Base-by-base conservation (phyloP, 2,797 vertebrate species). In the Sebastes hubbsi region DNA sequence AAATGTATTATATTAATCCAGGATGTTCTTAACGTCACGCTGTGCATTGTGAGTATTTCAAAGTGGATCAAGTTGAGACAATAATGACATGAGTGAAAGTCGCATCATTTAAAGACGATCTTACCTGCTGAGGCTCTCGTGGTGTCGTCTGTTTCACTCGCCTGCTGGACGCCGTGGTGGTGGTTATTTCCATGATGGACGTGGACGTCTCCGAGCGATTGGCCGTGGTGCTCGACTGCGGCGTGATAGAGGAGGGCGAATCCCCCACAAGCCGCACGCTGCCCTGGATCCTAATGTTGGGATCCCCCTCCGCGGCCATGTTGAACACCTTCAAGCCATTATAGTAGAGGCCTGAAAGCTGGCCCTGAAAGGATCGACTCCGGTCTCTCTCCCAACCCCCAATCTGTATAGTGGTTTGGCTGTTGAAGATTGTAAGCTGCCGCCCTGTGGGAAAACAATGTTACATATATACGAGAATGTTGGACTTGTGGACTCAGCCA, bases 391-490 rank as follows among this genome's bases (percentile, higher is more conserved):
- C 97, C 96, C 97, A 97, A 95, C 98, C 98, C 87, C 99, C 99
- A 93, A 99, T 99, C 96, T 98, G 98, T 95, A 99, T 99, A 88
- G 97, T 99, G 89, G 97, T 98, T 97, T 99, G 98, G 94, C 98
- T 99, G 97, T 99, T 99, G 97, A 99, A 99, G 97, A 99, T 99
- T 93, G 99, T 99, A 91, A 99, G 98, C 95, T 99, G 99, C 89
- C 99, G 97, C 86, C 99, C 99, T 99, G 97, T 84, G 91, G 95
- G 95, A 97, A 95, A 96, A 97, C 95, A 98, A 97, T 82, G 97
- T 98, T 98, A 97, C 96, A 98, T 97, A 97, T 97, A 97, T 97
- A 97, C 96, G 95, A 95, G 95, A 96, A 95, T 95, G 96, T 97
- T 97, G 95, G 91, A 97, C 92, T 54, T 95, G 95, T 89, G 91